These are phyloP conservation scores for Teleiodes luculella DNA, from an alignment of 2,888 invertebrate genomes.

Conservation along the genomic window DNA sequence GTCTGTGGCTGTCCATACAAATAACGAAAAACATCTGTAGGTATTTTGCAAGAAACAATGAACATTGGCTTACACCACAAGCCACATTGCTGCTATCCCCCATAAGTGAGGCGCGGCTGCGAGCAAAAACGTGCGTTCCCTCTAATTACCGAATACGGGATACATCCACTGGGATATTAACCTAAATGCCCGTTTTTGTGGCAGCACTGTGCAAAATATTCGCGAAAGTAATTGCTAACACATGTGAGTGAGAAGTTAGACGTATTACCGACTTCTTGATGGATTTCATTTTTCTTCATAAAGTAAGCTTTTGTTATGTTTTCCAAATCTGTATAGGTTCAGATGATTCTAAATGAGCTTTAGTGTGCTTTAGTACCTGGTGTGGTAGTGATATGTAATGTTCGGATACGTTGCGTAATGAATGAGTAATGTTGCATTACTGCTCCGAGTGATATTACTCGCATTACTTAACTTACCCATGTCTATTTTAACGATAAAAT, in stretches of 20 bases:
- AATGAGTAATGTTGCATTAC: too few species aligned
- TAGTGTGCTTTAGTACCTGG: too few species aligned
- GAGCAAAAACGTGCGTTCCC: slow-evolving; percentile 30
- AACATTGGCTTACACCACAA: slow-evolving; percentile 2
- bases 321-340: too few species aligned
- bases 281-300: background rate
- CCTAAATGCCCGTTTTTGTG: slow-evolving; percentile 50
- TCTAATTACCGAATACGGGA: slow-evolving; percentile 55
- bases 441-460: too few species aligned
- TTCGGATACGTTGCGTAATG: too few species aligned
- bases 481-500: too few species aligned
- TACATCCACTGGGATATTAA: slow-evolving; percentile 50
- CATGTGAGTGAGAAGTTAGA: background rate
- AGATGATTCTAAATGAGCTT: too few species aligned
- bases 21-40: too few species aligned
- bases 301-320: background rate
- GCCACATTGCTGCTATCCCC: background rate
- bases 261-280: slow-evolving; percentile 6
- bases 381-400: too few species aligned
- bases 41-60: too few species aligned
- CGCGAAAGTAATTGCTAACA: slow-evolving; percentile 9
- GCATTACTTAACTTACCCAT: too few species aligned
- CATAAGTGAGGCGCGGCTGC: slow-evolving; percentile 30
- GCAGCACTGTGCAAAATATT: slow-evolving; percentile 31
- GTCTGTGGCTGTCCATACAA: too few species aligned